phyloP scores from a whole-genome alignment of 2,888 invertebrate species.

The Sphaerolaimus hirsutus region DNA sequence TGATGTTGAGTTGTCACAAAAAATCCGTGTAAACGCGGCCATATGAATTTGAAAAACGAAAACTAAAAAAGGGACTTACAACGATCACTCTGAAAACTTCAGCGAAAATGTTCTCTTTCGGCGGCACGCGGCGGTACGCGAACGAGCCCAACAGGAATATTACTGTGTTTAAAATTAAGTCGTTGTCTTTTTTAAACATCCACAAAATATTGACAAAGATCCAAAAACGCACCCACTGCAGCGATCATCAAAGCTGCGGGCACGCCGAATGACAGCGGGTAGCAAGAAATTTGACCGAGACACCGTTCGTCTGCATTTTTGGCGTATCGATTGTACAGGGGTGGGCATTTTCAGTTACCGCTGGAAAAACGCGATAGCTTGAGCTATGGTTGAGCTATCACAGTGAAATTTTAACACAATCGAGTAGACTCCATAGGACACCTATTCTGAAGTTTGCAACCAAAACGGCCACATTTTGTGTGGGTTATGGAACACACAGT shows the following conservation, averaged over 20 bases:
- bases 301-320: conserved; percentile 8
- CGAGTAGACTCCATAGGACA: too few relatives aligned
- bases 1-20: too few relatives aligned
- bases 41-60: too few relatives aligned
- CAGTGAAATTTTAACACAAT: too few relatives aligned
- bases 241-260: conserved; percentile 61
- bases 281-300: conserved; percentile 41
- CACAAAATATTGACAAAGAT: background rate
- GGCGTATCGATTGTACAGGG: background rate
- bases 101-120: conserved; percentile 57
- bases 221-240: conserved; percentile 42
- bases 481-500: too few relatives aligned
- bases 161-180: conserved; percentile 42
- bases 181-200: background rate
- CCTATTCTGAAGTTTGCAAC: too few relatives aligned
- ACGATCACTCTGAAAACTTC: conserved; percentile 49
- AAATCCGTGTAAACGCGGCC: too few relatives aligned
- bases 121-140: conserved; percentile 49
- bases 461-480: too few relatives aligned
- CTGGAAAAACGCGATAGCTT: too few relatives aligned
- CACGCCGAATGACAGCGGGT: conserved; percentile 61
- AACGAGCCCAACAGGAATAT: conserved; percentile 52
- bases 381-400: too few relatives aligned
- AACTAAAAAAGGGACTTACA: conserved; percentile 47
- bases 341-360: too few relatives aligned